Percentiles rank a stretch among this genome's conserved stretches.
These are phyloP conservation scores for Barnardius zonarius DNA, from an alignment of 2,113 vertebrate genomes.

Conservation along the genomic window DNA sequence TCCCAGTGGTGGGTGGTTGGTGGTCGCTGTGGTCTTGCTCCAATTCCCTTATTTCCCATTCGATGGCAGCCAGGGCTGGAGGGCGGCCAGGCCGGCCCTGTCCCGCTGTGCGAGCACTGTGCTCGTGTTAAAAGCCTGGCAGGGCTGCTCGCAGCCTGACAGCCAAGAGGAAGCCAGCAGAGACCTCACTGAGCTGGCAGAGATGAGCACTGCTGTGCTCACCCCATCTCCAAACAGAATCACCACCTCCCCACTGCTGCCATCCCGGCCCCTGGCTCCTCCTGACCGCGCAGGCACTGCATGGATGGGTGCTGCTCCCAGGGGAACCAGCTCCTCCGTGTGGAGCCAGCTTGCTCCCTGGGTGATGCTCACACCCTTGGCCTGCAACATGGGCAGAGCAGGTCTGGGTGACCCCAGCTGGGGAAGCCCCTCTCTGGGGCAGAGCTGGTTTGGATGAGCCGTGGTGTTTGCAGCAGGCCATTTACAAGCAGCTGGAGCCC, in stretches of 20 bases:
- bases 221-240: neutral
- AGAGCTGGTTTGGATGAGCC: neutral
- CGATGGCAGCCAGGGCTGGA: conserved; percentile 25
- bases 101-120: neutral
- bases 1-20: neutral
- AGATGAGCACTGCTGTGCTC: neutral
- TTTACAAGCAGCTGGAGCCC: neutral
- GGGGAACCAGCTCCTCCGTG: neutral
- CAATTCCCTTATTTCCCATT: neutral
- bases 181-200: conserved; percentile 38
- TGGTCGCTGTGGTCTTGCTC: conserved; percentile 28
- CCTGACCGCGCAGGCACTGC: neutral
- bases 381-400: neutral
- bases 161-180: conserved; percentile 11
- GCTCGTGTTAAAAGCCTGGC: neutral
- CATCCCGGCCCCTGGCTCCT: accelerated
- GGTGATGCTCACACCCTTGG: neutral
- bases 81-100: neutral
- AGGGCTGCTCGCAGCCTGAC: neutral
- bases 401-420: neutral
- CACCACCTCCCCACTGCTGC: neutral
- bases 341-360: neutral
- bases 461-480: accelerated
- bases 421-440: neutral
- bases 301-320: accelerated